Percentiles rank a stretch among this genome's conserved stretches.
Evolutionary conservation across 2,113 vertebrate genomes (phyloP).

Genomic region (Poeciliopsis prolifica): DNA sequence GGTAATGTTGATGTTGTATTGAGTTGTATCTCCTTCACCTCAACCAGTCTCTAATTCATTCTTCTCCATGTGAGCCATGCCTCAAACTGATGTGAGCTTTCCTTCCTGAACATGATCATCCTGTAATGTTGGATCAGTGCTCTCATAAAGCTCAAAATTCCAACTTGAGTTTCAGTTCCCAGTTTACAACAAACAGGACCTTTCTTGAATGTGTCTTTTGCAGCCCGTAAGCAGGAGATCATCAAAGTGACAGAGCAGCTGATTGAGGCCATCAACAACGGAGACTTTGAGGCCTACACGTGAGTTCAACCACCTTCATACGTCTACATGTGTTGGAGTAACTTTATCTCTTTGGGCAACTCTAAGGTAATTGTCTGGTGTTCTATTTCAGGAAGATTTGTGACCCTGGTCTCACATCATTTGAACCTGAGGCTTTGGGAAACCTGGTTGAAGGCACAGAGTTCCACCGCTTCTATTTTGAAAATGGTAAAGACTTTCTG

Average conservation of each 20-base stretch:
- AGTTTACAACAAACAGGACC: not conserved
- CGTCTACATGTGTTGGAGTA: too few relatives aligned
- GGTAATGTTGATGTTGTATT: conserved; percentile 56
- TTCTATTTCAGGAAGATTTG: conserved; percentile 89
- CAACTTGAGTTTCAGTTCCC: not conserved
- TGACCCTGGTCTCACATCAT: conserved; percentile 95
- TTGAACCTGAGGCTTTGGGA: conserved; percentile 96
- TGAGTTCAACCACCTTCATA: conserved; percentile 73
- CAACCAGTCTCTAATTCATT: not conserved
- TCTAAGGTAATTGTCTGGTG: not conserved
- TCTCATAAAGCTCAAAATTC: conserved; percentile 5
- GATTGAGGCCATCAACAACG: conserved; percentile 98
- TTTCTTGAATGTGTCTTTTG: conserved; percentile 22
- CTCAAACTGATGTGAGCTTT: not conserved
- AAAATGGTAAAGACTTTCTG: conserved; percentile 83
- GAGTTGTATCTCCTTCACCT: not conserved
- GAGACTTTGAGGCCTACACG: conserved; percentile 99
- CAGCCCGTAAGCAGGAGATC: conserved; percentile 97
- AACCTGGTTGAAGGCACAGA: conserved; percentile 98
- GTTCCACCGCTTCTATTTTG: conserved; percentile 98
- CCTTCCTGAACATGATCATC: not conserved
- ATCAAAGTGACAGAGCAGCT: conserved; percentile 98
- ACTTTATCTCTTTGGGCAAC: not conserved
- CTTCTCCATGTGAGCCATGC: not conserved
- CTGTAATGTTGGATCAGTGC: conserved; percentile 9